A percentile compares a stretch with the other conserved stretches of the same genome.
phyloP scores from a whole-genome alignment of 2,113 vertebrate species.

The Zosterops hypoxanthus region DNA sequence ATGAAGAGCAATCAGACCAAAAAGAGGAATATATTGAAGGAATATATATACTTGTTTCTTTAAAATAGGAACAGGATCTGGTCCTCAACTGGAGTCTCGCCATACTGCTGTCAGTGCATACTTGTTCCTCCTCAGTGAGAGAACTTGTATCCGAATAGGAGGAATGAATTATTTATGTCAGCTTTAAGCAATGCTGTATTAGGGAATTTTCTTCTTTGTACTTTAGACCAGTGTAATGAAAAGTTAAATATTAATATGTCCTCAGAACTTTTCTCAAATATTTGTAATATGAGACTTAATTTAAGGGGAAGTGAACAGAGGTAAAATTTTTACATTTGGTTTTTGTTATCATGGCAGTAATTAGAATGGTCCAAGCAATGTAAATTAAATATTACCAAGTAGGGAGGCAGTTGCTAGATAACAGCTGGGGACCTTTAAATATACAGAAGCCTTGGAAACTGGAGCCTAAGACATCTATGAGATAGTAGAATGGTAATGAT shows the following conservation, averaged over 20 bases:
- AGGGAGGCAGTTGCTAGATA: background rate
- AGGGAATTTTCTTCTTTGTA: constrained; percentile 9
- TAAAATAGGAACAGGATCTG: background rate
- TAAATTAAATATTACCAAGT: background rate
- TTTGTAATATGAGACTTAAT: constrained; percentile 35
- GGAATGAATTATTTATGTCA: constrained; percentile 21
- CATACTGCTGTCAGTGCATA: background rate
- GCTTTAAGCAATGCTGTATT: constrained; percentile 10
- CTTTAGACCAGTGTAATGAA: constrained; percentile 27
- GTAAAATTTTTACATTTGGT: background rate
- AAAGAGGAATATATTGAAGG: background rate
- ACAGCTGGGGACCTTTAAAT: background rate
- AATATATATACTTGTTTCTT: background rate
- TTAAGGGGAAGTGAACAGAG: background rate
- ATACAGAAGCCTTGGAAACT: background rate
- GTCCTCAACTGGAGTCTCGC: background rate
- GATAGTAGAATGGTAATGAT: background rate
- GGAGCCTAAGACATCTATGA: background rate
- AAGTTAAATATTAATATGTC: constrained; percentile 59
- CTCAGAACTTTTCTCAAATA: constrained; percentile 34
- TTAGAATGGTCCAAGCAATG: background rate
- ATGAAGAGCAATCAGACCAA: background rate
- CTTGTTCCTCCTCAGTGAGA: background rate
- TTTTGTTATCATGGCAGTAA: background rate
- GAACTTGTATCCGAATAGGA: background rate